phyloP scores from a whole-genome alignment of 2,888 invertebrate genomes.

The Phania funesta region DNA sequence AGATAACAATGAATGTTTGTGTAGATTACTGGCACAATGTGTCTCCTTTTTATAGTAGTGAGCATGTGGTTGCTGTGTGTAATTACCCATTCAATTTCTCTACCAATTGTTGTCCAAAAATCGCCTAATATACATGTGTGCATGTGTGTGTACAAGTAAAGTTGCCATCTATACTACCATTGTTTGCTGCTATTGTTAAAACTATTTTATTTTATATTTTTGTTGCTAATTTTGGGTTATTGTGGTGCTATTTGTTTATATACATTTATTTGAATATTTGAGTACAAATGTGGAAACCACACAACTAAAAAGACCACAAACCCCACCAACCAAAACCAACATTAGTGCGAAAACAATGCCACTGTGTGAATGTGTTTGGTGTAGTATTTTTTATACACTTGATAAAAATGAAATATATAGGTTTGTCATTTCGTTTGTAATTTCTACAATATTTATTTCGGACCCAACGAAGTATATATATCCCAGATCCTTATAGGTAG shows the following conservation, averaged over 20 bases:
- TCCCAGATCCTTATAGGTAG: too few relatives aligned
- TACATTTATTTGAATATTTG: too few relatives aligned
- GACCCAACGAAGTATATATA: too few relatives aligned
- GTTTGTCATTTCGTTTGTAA: too few relatives aligned
- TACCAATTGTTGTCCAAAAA: background rate
- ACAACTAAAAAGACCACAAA: constrained; percentile 11
- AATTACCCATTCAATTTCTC: constrained; percentile 19
- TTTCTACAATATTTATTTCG: too few relatives aligned
- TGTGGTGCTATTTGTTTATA: constrained; percentile 23
- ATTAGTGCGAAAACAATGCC: constrained; percentile 29
- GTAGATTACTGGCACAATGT: background rate
- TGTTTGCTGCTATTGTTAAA: constrained; percentile 23
- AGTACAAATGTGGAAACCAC: background rate
- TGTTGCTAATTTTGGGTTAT: constrained; percentile 50
- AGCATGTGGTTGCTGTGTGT: background rate
- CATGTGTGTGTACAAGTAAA: background rate
- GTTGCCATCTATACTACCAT: background rate
- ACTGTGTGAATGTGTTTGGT: constrained; percentile 13
- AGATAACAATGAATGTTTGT: background rate
- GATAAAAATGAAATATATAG: too few relatives aligned
- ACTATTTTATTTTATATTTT: constrained; percentile 8
- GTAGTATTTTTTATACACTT: too few relatives aligned
- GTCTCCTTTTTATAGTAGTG: background rate
- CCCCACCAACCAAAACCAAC: constrained; percentile 23
- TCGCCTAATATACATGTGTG: background rate